Percentiles rank a stretch among this genome's conserved stretches.
These are phyloP conservation scores for Cololabis saira DNA, from an alignment of 2,113 vertebrate species.

Conservation along the genomic window DNA sequence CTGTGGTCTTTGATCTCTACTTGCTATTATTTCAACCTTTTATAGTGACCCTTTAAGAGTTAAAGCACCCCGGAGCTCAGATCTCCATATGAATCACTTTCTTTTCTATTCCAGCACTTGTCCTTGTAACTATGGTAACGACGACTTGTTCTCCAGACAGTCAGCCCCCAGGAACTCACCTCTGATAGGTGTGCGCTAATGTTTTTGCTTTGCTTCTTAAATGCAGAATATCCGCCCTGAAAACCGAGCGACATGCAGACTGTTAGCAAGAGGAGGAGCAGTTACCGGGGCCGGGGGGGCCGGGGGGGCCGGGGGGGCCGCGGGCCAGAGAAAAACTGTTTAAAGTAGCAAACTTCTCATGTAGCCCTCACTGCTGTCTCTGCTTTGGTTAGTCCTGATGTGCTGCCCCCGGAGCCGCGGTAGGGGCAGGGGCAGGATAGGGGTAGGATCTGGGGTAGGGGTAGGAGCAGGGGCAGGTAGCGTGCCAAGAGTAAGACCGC, in stretches of 20 bases:
- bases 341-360: conserved; percentile 48
- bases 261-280: conserved; percentile 4
- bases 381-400: conserved; percentile 45
- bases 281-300: conserved; percentile 37
- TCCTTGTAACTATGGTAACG: conserved; percentile 22
- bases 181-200: conserved; percentile 10
- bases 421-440: too few relatives aligned
- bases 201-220: neutral
- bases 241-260: conserved; percentile 1
- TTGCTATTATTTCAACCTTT: conserved; percentile 59
- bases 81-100: conserved; percentile 24
- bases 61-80: conserved; percentile 29
- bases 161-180: conserved; percentile 26
- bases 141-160: conserved; percentile 43
- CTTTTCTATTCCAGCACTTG: neutral
- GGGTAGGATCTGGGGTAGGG: too few relatives aligned
- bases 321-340: neutral
- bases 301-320: conserved; percentile 5
- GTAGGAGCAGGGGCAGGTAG: too few relatives aligned
- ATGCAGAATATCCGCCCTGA: neutral
- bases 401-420: conserved; percentile 35
- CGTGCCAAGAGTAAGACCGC: neutral
- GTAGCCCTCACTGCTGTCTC: conserved; percentile 54
- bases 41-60: conserved; percentile 65
- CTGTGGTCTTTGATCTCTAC: conserved; percentile 49